Evolutionary conservation across 2,797 vertebrate species (phyloP).

Genomic region (Prunella strophiata): DNA sequence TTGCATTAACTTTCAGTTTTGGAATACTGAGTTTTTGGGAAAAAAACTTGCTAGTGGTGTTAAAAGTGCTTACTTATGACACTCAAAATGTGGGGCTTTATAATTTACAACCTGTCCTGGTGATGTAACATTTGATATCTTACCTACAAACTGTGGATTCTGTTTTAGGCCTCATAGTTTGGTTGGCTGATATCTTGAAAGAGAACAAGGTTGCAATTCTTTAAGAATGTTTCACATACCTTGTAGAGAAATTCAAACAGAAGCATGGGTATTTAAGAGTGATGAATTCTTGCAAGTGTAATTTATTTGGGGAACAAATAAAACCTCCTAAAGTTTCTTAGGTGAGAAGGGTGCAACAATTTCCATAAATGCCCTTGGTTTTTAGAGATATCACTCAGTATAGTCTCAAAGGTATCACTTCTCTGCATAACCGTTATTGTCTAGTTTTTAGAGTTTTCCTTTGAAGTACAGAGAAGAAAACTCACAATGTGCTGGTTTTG

Average conservation of each 20-base stretch:
- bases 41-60: not conserved
- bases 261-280: not conserved
- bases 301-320: not conserved
- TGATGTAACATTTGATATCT: not conserved
- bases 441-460: not conserved
- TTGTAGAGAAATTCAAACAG: not conserved
- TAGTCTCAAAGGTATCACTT: not conserved
- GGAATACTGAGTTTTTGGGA: not conserved
- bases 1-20: not conserved
- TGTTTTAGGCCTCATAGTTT: not conserved
- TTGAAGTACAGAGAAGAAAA: not conserved
- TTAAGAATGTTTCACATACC: not conserved
- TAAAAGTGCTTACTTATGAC: not conserved
- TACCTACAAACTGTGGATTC: not conserved
- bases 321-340: not conserved
- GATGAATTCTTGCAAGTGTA: not conserved
- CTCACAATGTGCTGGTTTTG: not conserved
- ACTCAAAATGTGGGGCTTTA: rapidly evolving
- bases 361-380: not conserved
- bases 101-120: not conserved
- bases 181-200: not conserved
- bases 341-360: not conserved
- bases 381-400: not conserved
- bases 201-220: rapidly evolving
- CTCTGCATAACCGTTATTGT: not conserved